These are phyloP conservation scores for Poecilia latipinna DNA, from an alignment of 2,113 vertebrate species.

Conservation along the genomic window DNA sequence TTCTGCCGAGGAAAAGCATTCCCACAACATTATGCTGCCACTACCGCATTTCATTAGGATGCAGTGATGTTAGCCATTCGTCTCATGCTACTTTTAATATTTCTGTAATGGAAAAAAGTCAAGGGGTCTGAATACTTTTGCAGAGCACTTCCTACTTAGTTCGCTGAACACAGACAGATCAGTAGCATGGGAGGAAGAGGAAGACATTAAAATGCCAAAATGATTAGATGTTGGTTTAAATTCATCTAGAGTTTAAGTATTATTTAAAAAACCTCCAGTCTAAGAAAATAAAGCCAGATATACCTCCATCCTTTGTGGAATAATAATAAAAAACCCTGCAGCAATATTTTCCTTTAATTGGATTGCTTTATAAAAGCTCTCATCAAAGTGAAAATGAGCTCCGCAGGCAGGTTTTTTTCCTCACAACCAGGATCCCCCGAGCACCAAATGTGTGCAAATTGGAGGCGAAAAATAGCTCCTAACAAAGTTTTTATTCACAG, in stretches of 20 bases:
- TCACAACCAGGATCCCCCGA: neutral
- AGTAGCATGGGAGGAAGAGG: no score
- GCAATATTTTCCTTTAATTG: neutral
- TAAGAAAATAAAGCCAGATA: neutral
- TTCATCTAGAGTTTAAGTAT: no score
- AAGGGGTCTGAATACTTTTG: neutral
- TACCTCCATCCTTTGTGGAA: neutral
- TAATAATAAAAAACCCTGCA: neutral
- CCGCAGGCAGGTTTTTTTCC: neutral
- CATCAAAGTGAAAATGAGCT: constrained; percentile 1
- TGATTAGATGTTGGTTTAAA: neutral
- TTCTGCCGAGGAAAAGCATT: no score
- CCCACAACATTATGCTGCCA: no score
- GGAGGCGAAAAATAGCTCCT: neutral
- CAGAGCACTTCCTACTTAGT: neutral
- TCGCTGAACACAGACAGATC: no score
- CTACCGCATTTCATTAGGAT: no score
- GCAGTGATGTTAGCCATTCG: neutral
- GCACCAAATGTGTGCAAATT: neutral
- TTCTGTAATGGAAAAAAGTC: neutral
- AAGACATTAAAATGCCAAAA: neutral
- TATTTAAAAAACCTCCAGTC: neutral
- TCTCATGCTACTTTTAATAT: neutral
- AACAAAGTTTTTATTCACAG: neutral
- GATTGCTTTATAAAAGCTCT: constrained; percentile 1